Conservation (phyloP, 2,888 invertebrate genomes). For the Nomada hirtipes region DNA sequence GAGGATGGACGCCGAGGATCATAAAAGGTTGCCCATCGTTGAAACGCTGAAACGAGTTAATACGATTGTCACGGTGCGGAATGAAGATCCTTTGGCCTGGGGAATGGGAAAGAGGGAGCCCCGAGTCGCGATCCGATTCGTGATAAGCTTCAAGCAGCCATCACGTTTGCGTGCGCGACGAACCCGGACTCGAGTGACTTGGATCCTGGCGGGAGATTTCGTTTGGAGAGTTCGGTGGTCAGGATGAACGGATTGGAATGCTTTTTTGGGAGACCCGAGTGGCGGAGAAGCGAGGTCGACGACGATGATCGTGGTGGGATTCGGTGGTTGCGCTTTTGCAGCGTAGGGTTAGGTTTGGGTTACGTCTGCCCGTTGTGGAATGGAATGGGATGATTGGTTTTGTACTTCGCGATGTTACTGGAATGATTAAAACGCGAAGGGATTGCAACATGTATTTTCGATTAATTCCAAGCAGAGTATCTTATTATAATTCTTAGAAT, state of each 20-base stretch:
- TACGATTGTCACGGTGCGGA: constrained; percentile 45
- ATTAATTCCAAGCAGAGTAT: too few relatives aligned
- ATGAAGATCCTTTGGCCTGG: not conserved
- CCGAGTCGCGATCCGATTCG: constrained; percentile 5
- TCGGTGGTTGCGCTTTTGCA: constrained; percentile 12
- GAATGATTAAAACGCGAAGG: too few relatives aligned
- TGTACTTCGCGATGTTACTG: not conserved
- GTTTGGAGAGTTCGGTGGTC: not conserved
- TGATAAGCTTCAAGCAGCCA: constrained; percentile 31
- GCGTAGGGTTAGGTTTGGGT: not conserved
- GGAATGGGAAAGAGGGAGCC: not conserved
- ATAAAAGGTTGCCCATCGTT: constrained; percentile 40
- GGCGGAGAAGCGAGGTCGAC: not conserved
- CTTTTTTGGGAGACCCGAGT: constrained; percentile 4
- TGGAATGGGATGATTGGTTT: not conserved
- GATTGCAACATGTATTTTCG: too few relatives aligned
- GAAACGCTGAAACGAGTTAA: constrained; percentile 60
- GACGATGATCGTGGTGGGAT: not conserved
- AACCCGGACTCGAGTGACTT: not conserved
- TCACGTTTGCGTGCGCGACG: constrained; percentile 38
- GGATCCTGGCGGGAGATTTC: not conserved
- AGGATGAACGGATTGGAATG: not conserved
- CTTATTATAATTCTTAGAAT: too few relatives aligned
- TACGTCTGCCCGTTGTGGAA: not conserved
- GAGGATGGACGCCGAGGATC: constrained; percentile 61